Conservation (phyloP, 2,113 vertebrate genomes). For the Mesocricetus auratus region DNA sequence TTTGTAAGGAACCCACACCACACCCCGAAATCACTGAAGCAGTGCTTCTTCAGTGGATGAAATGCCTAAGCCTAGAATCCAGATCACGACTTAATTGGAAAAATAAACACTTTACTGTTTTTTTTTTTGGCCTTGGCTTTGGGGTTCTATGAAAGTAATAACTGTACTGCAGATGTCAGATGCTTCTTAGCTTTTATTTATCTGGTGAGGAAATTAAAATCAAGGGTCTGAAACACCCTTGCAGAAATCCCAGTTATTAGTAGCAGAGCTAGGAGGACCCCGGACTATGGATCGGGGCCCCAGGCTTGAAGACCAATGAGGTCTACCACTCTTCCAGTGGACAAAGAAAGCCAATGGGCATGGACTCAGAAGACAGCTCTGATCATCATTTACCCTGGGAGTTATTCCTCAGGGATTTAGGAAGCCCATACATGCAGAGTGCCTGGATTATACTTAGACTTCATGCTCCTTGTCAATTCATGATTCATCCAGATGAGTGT, state of each 20-base stretch:
- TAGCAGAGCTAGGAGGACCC: neutral
- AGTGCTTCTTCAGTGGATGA: neutral
- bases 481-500: neutral
- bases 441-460: neutral
- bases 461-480: neutral
- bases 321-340: neutral
- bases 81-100: neutral
- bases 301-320: neutral
- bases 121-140: conserved; percentile 1
- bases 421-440: neutral
- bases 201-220: conserved; percentile 15
- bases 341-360: neutral
- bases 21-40: neutral
- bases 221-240: neutral
- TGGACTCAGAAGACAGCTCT: rapidly evolving
- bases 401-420: neutral
- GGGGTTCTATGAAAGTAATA: neutral
- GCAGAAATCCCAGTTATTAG: neutral
- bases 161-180: neutral
- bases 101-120: conserved; percentile 5
- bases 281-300: neutral
- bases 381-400: neutral
- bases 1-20: neutral
- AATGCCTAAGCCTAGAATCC: neutral
- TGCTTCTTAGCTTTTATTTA: conserved; percentile 43